phyloP scores from a whole-genome alignment of 2,797 vertebrate genomes.

The Xiphophorus birchmanni region DNA sequence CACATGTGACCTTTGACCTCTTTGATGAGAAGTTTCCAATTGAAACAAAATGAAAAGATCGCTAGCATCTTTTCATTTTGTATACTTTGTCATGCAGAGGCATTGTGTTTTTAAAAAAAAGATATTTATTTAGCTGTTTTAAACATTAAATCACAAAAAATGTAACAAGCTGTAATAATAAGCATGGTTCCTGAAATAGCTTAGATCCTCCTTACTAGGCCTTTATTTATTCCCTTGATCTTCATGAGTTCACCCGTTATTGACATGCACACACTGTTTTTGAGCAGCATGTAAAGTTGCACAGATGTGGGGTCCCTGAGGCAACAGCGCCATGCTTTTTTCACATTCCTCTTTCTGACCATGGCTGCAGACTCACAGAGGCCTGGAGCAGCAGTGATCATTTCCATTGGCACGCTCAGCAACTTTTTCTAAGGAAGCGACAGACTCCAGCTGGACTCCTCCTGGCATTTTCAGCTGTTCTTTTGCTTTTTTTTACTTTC shows the following conservation, averaged over 20 bases:
- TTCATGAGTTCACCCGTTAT: slow-evolving; percentile 27
- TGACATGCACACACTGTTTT: slow-evolving; percentile 32
- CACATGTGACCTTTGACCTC: too few species aligned
- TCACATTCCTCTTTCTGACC: slow-evolving; percentile 69
- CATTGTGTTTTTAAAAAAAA: too few species aligned
- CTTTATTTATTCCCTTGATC: slow-evolving; percentile 20
- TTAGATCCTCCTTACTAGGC: background rate
- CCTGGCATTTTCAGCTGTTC: slow-evolving; percentile 50
- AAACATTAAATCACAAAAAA: background rate
- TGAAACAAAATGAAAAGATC: too few species aligned
- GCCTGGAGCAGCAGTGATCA: slow-evolving; percentile 51
- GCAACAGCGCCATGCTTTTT: slow-evolving; percentile 44
- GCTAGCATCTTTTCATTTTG: background rate
- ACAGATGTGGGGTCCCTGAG: slow-evolving; percentile 67
- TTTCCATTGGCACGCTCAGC: slow-evolving; percentile 52
- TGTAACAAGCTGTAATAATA: background rate
- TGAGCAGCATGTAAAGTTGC: slow-evolving; percentile 60
- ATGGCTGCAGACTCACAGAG: slow-evolving; percentile 56
- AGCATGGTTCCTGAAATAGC: background rate
- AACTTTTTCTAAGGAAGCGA: slow-evolving; percentile 52
- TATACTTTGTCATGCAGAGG: background rate
- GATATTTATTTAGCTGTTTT: background rate
- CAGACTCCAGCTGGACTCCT: slow-evolving; percentile 58
- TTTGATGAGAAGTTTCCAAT: too few species aligned
- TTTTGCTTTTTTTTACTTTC: slow-evolving; percentile 45